A percentile compares a stretch with the other conserved stretches of the same genome.
These are phyloP conservation scores for Dendrolimus punctatus DNA, from an alignment of 1,140 invertebrate genomes.

Conservation along the genomic window DNA sequence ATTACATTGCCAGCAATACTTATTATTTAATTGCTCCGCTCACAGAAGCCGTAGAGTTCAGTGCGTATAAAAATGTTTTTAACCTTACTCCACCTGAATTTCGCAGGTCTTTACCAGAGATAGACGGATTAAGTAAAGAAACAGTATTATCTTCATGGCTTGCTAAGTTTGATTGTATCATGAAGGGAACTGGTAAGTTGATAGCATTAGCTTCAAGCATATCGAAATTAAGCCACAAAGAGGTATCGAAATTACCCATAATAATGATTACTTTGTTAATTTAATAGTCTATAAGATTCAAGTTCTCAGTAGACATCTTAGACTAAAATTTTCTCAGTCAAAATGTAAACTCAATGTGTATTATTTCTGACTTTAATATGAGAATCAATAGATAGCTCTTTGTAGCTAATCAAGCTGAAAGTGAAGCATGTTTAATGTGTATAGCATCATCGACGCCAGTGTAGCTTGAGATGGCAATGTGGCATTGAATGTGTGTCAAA, in stretches of 20 bases:
- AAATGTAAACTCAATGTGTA: too few species aligned
- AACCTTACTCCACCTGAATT: conserved; percentile 3
- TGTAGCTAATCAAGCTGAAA: conserved; percentile 6
- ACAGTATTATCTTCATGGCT: conserved; percentile 99
- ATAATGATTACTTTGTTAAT: neutral
- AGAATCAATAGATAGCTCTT: conserved; percentile 9
- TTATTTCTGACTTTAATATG: neutral
- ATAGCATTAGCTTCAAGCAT: neutral
- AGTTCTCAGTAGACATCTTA: too few species aligned
- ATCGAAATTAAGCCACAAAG: too few species aligned
- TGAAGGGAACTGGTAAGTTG: conserved; percentile 83
- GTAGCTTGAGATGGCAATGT: conserved; percentile 48
- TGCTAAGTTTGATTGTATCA: conserved; percentile 99
- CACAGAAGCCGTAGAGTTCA: neutral
- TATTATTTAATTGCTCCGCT: too few species aligned
- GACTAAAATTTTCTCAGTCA: too few species aligned
- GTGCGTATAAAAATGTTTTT: neutral
- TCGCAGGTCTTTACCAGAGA: conserved; percentile 94
- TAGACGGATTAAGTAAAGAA: conserved; percentile 99
- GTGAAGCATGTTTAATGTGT: conserved; percentile 49
- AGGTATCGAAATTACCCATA: too few species aligned
- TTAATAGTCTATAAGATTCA: neutral
- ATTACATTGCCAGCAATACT: too few species aligned
- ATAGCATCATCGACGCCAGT: conserved; percentile 29
- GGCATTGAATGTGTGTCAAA: conserved; percentile 52